Evolutionary conservation across 2,888 invertebrate species (phyloP).

Genomic region (Agrochola macilenta): DNA sequence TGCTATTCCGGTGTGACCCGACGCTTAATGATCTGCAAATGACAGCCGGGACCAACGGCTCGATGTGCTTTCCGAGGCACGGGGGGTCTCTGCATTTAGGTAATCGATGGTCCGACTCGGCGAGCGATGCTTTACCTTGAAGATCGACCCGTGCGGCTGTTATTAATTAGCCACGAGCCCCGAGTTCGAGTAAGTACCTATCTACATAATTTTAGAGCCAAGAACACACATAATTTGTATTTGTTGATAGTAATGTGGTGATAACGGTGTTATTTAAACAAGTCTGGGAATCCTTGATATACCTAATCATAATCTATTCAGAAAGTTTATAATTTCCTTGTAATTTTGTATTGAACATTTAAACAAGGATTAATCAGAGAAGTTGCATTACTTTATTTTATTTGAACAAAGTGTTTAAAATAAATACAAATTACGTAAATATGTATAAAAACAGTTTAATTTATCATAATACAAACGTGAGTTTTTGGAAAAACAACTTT

Average conservation of each 20-base stretch:
- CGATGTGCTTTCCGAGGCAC: too few relatives aligned
- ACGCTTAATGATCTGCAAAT: too few relatives aligned
- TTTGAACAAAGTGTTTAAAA: background rate
- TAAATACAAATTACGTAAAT: background rate
- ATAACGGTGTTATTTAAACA: slow-evolving; percentile 13
- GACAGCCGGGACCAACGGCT: background rate
- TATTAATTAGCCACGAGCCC: background rate
- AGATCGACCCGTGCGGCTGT: background rate
- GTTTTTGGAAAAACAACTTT: too few relatives aligned
- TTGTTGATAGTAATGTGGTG: slow-evolving; percentile 4
- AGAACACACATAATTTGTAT: background rate
- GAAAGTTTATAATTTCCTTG: background rate
- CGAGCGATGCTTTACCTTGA: background rate
- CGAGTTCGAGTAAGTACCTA: background rate
- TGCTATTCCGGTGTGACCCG: too few relatives aligned
- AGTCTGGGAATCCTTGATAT: background rate
- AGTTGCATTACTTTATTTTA: background rate
- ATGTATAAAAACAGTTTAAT: slow-evolving; percentile 12
- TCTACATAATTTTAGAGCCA: background rate
- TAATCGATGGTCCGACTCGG: background rate
- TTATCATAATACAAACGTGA: too few relatives aligned
- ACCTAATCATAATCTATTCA: background rate
- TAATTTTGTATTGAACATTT: background rate
- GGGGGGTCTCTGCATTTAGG: background rate
- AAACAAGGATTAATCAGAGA: background rate